Evolutionary conservation across 2,113 vertebrate species (phyloP), one percentile per base, ranked within the genome.

Genomic region (Myxocyprinus asiaticus): DNA sequence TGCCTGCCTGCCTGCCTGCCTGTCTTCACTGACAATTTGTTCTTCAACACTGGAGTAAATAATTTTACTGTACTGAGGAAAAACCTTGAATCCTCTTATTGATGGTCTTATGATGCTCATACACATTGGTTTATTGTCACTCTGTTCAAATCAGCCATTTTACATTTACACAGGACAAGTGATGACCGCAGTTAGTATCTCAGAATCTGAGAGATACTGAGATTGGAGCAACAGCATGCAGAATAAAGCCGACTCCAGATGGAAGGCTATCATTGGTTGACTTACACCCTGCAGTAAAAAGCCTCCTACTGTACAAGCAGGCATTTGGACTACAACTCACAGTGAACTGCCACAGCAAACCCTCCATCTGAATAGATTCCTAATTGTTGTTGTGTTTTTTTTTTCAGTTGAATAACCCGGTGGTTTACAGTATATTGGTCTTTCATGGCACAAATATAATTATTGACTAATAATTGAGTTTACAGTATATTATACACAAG

Each of bases 301-400:
- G 68, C 12, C 68, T 15, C 43, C 22, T 33, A 33, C 22, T 33
- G 6, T 17, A 74, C 61, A 47, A 76, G 62, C 62, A 76, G 50
- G 74, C 62, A 65, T 33, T 76, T 58, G 77, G 50, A 68, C 51
- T 9, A 22, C 58, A 33, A 58, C 43, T 70, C 53, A 58, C 61
- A 9, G 12, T 78, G 68, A 78, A 55, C 73, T 68, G 78, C 76
- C 62, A 14, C 76, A 67, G 75, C 55, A 82, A 33, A 66, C 48
- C 22, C 75, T 67, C 15, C 9, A 74, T 8, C 10, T 33, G 17
- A 74, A 74, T 65, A 15, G 7, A 63, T 62, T 33, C 33, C 58
- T 63, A 11, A 63, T 50, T 73, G 22, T 61, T 61, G 1, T 33
- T 33, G 3, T 33, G 1, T 33, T 33, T 1, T 33, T 74, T 11